Conservation (phyloP, 2,797 vertebrate species). For the Melanogrammus aeglefinus region DNA sequence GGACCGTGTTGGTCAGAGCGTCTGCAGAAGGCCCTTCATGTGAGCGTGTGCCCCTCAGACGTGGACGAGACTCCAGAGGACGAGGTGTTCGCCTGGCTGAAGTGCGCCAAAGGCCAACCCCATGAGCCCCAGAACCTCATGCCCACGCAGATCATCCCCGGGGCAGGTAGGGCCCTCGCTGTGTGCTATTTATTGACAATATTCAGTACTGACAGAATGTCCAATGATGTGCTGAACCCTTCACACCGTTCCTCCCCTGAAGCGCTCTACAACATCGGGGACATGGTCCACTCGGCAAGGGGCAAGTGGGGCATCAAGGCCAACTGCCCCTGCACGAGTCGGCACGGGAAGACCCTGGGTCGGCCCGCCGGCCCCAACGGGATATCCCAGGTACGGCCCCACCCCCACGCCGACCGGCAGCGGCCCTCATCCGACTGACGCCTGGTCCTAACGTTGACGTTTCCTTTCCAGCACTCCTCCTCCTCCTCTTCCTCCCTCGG, state of each 20-base stretch:
- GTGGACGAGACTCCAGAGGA: constrained; percentile 88
- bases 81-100: constrained; percentile 97
- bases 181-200: too few relatives aligned
- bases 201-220: neutral
- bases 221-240: neutral
- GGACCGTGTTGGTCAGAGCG: neutral
- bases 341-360: constrained; percentile 87
- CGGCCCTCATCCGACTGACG: neutral
- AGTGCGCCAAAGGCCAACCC: constrained; percentile 97
- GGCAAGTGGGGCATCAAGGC: constrained; percentile 99
- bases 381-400: constrained; percentile 87
- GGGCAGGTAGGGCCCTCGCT: too few relatives aligned
- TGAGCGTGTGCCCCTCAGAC: constrained; percentile 70
- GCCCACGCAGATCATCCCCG: constrained; percentile 99
- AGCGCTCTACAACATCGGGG: constrained; percentile 98
- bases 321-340: constrained; percentile 95
- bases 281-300: constrained; percentile 96
- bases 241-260: constrained; percentile 12
- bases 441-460: neutral
- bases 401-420: too few relatives aligned
- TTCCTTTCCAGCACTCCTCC: constrained; percentile 64
- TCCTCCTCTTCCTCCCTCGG: constrained; percentile 60
- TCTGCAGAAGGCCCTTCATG: neutral
- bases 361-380: constrained; percentile 93
- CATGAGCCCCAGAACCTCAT: constrained; percentile 99